These are phyloP conservation scores for Urocolius indicus DNA, from an alignment of 2,113 vertebrate species.

Conservation along the genomic window DNA sequence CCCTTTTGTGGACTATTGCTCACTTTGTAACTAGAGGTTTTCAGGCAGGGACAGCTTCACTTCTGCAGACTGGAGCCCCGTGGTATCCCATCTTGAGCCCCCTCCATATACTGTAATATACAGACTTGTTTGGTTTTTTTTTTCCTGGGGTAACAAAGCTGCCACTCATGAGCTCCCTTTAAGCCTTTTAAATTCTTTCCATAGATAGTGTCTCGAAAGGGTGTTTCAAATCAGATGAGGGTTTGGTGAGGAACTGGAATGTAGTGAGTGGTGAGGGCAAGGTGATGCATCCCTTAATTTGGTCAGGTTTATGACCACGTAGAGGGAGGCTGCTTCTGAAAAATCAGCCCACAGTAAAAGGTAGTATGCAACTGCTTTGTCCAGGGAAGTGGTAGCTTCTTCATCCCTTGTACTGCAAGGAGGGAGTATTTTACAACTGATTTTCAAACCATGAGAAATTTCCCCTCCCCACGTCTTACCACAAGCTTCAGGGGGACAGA, in stretches of 20 bases:
- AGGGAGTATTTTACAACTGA: not conserved
- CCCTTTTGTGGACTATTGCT: slow-evolving; percentile 19
- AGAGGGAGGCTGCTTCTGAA: not conserved
- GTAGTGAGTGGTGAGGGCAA: not conserved
- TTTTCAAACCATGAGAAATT: not conserved
- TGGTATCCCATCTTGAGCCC: not conserved
- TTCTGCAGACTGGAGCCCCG: not conserved
- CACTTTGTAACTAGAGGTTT: not conserved
- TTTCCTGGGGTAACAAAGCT: not conserved
- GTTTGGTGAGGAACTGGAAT: slow-evolving; percentile 36
- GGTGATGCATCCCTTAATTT: not conserved
- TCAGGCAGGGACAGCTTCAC: not conserved
- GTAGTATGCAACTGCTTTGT: not conserved
- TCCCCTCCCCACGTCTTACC: not conserved
- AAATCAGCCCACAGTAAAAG: not conserved
- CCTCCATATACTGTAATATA: not conserved
- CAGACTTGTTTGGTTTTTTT: not conserved
- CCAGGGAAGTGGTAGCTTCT: not conserved
- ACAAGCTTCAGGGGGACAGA: not conserved
- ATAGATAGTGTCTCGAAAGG: slow-evolving; percentile 18
- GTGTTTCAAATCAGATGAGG: not conserved
- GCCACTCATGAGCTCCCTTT: not conserved
- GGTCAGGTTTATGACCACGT: not conserved
- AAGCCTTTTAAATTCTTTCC: slow-evolving; percentile 6
- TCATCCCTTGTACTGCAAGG: not conserved